These are phyloP conservation scores for Collichthys lucidus DNA, from an alignment of 2,113 vertebrate species.

Conservation along the genomic window DNA sequence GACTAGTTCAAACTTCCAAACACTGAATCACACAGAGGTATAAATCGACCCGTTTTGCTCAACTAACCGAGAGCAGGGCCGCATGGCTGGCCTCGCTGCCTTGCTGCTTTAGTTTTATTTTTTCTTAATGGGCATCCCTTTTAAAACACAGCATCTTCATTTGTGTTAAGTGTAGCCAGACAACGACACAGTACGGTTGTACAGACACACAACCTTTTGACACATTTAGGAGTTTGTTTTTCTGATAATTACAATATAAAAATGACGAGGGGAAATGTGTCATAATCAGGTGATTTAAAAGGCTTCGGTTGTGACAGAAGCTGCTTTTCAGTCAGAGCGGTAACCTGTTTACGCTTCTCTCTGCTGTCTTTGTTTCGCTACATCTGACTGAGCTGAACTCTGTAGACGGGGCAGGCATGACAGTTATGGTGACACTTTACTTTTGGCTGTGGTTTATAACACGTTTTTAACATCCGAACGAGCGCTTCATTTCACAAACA, in stretches of 20 bases:
- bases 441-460: constrained; percentile 55
- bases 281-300: constrained; percentile 20
- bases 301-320: constrained; percentile 13
- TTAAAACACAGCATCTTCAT: constrained; percentile 29
- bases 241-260: not conserved
- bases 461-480: not conserved
- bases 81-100: constrained; percentile 73
- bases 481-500: not conserved
- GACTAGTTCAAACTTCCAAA: constrained; percentile 18
- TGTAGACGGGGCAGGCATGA: constrained; percentile 37
- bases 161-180: not conserved
- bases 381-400: constrained; percentile 37
- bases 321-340: constrained; percentile 33
- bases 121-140: constrained; percentile 16
- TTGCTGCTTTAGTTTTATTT: constrained; percentile 41
- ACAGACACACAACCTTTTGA: not conserved
- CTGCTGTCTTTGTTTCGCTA: constrained; percentile 43
- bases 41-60: constrained; percentile 67
- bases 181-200: too few relatives aligned
- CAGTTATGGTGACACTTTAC: constrained; percentile 29
- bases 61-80: constrained; percentile 76
- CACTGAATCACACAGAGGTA: constrained; percentile 73
- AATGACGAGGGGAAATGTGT: not conserved
- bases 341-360: constrained; percentile 26
- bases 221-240: not conserved